Base-by-base conservation (phyloP, 2,797 vertebrate genomes). In the Clamator glandarius region DNA sequence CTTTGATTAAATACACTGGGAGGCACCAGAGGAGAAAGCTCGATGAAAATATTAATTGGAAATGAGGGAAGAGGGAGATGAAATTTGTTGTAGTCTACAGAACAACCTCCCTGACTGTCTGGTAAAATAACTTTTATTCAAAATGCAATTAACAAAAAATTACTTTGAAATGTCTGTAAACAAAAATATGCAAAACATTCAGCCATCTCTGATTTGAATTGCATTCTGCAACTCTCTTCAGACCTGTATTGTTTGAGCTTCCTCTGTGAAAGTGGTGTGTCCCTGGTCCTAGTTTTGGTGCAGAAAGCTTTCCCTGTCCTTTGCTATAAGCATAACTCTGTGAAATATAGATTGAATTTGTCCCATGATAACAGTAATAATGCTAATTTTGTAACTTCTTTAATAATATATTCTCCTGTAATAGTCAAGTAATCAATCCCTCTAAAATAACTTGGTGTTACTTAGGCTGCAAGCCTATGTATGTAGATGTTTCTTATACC, bases 311-410 rank as follows among this genome's bases (percentile, higher is more conserved):
- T 77, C 25, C 11, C 15, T 42, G 5, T 66, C 26, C 46, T 12
- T 55, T 61, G 15, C 2, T 70, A 4, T 25, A 51, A 70, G 21
- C n/a, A 14, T 52, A 66, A 54, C 12, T 39, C 4, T 66, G 16
- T 26, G 9, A 89, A 88, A 77, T 8, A 3, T 20, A 36, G 44
- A 11, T 63, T 61, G 24, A 55, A 50, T 74, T 77, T 54, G 9
- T 63, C 24, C 31, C 11, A 5, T 70, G n/a, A 11, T 44, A 95
- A 16, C n/a, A 62, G 78, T 76, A 51, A 66, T 69, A 74, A 82
- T 35, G 35, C 26, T 93, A 36, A 48, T 90, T 87, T 77, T 93
- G 17, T 89, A 91, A 70, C 10, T 73, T 74, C 15, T 73, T 91
- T 52, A 88, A 33, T 42, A n/a, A 19, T 44, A 8, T 52, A 39